Evolutionary conservation across 2,797 vertebrate species (phyloP).

Genomic region (Bufotes viridis): DNA sequence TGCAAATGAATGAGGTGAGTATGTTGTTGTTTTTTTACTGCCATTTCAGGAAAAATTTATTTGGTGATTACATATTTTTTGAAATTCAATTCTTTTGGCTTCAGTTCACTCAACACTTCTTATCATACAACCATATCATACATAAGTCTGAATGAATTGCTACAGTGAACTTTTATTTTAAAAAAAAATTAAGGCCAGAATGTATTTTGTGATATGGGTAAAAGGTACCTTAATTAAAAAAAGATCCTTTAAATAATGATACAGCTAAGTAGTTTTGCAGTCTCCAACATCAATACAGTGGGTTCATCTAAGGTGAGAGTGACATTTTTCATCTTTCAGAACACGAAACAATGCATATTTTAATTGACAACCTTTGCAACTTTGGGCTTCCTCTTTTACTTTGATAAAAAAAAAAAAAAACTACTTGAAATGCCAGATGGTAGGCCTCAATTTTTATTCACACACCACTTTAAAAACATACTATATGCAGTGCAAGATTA

Average conservation of each 20-base stretch:
- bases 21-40: too few relatives aligned
- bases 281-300: slow-evolving; percentile 17
- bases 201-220: neutral
- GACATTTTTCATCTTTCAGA: slow-evolving; percentile 71
- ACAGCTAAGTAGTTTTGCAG: neutral
- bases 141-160: too few relatives aligned
- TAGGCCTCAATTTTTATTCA: slow-evolving; percentile 83
- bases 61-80: too few relatives aligned
- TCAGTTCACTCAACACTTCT: too few relatives aligned
- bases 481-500: slow-evolving; percentile 78
- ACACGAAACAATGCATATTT: slow-evolving; percentile 77
- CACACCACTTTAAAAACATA: slow-evolving; percentile 83
- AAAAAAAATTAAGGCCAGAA: neutral
- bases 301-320: slow-evolving; percentile 69
- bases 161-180: neutral
- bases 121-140: neutral
- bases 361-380: slow-evolving; percentile 81
- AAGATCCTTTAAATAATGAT: neutral
- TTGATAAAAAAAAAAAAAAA: slow-evolving; percentile 70
- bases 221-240: neutral
- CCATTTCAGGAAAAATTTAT: too few relatives aligned
- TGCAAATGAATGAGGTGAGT: too few relatives aligned
- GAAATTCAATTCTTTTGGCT: too few relatives aligned
- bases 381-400: slow-evolving; percentile 79
- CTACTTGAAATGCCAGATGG: slow-evolving; percentile 81